Conservation (phyloP, 2,797 vertebrate species). For the Melopsittacus undulatus region DNA sequence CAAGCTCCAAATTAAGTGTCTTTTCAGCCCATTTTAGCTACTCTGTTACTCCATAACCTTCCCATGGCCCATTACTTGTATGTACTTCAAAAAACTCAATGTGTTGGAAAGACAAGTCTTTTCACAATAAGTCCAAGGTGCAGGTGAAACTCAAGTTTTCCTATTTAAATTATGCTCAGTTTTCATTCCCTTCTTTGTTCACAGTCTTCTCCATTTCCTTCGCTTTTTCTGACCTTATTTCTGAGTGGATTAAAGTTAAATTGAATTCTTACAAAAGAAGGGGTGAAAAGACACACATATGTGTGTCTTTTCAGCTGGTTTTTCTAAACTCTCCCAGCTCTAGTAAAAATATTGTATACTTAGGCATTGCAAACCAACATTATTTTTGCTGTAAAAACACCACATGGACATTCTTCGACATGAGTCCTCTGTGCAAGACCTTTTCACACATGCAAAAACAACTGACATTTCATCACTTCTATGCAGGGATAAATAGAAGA, state of each 20-base stretch:
- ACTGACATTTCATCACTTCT: slow-evolving; percentile 65
- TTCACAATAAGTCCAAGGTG: neutral
- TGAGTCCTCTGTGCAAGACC: slow-evolving; percentile 62
- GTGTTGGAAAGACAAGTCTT: neutral
- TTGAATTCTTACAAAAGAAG: neutral
- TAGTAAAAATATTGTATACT: slow-evolving; percentile 63
- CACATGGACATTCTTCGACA: slow-evolving; percentile 32
- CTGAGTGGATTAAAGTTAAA: slow-evolving; percentile 43
- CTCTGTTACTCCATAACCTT: slow-evolving; percentile 29
- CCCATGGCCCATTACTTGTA: neutral
- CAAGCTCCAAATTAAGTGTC: slow-evolving; percentile 32
- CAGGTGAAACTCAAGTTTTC: neutral
- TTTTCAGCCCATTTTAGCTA: slow-evolving; percentile 10
- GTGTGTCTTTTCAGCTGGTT: slow-evolving; percentile 34
- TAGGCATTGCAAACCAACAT: slow-evolving; percentile 64
- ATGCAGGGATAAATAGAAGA: slow-evolving; percentile 38
- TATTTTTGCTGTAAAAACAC: slow-evolving; percentile 75
- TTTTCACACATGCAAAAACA: slow-evolving; percentile 60
- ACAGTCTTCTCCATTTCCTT: neutral
- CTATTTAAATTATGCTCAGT: slow-evolving; percentile 7
- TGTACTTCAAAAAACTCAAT: neutral
- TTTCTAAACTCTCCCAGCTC: slow-evolving; percentile 55
- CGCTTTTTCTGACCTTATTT: slow-evolving; percentile 26
- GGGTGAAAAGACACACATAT: neutral
- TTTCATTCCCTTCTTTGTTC: neutral